A percentile compares a stretch with the other conserved stretches of the same genome.
Evolutionary conservation across 92 coral and sea anemone species (phyloP).

Genomic region (Micromussa lordhowensis): DNA sequence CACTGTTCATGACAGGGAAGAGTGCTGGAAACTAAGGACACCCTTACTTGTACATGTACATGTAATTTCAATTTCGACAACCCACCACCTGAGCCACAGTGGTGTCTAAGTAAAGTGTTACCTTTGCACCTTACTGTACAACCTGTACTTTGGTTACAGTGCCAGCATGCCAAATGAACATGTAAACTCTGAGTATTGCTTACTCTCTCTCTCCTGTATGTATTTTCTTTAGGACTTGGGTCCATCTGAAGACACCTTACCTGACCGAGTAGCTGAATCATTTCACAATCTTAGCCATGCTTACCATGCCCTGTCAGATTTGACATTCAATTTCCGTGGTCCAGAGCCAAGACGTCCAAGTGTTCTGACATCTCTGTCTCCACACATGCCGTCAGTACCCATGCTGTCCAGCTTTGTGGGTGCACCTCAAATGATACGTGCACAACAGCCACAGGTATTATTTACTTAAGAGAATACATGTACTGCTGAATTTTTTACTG

Average conservation of each 20-base stretch:
- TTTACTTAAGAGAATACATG: too few relatives aligned
- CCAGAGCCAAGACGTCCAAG: conserved; percentile 88
- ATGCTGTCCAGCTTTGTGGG: conserved; percentile 69
- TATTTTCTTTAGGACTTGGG: conserved; percentile 62
- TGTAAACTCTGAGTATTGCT: not conserved
- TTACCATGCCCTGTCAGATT: conserved; percentile 97
- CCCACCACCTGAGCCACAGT: not conserved
- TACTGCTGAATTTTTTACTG: too few relatives aligned
- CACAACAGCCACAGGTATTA: conserved; percentile 18
- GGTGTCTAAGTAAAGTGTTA: not conserved
- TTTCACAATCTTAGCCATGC: conserved; percentile 96
- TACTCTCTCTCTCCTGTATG: not conserved
- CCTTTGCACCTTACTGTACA: not conserved
- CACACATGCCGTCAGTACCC: conserved; percentile 61
- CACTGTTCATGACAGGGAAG: too few relatives aligned
- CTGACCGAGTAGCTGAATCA: conserved; percentile 94
- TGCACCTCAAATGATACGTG: conserved; percentile 62
- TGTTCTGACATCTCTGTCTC: conserved; percentile 86
- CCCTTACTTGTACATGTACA: too few relatives aligned
- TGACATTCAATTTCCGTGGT: conserved; percentile 87
- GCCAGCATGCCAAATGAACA: too few relatives aligned
- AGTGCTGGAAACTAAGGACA: too few relatives aligned
- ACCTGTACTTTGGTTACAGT: not conserved
- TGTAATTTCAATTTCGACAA: too few relatives aligned
- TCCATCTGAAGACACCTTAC: conserved; percentile 93